phyloP scores from a whole-genome alignment of 1,140 invertebrate species.

The Brachionus sp. region DNA sequence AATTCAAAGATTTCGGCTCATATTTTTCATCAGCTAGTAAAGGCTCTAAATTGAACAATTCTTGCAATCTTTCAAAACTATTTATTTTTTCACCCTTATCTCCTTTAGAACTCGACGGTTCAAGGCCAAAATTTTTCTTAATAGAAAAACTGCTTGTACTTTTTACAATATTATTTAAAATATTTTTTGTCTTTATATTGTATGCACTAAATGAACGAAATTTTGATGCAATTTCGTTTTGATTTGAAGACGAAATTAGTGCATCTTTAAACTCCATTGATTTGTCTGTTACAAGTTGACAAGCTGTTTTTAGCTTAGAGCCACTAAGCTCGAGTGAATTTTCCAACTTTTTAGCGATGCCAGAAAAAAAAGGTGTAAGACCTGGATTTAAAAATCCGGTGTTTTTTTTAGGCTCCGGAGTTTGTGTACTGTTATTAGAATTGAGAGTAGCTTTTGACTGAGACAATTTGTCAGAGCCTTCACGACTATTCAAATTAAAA shows the following conservation, averaged over 20 bases:
- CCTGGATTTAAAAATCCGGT: not conserved
- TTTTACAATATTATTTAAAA: not conserved
- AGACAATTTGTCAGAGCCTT: not conserved
- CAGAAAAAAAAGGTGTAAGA: not conserved
- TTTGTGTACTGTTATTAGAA: not conserved
- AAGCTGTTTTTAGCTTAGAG: not conserved
- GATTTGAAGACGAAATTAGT: not conserved
- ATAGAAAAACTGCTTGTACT: constrained; percentile 32
- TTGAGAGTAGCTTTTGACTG: not conserved
- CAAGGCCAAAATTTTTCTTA: not conserved
- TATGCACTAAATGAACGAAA: not conserved
- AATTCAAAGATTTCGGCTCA: not conserved
- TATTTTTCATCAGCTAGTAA: not conserved
- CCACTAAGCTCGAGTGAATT: not conserved
- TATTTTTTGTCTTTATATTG: not conserved
- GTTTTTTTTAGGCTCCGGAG: not conserved
- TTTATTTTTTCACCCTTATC: not conserved
- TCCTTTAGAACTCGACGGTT: not conserved
- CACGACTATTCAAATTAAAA: not conserved
- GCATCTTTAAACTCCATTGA: not conserved
- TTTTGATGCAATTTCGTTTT: not conserved
- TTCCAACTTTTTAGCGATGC: not conserved
- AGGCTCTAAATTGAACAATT: not conserved
- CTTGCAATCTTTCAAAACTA: not conserved
- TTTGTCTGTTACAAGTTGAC: not conserved